Base-by-base conservation (phyloP, 2,888 invertebrate species). In the Selenia dentaria region DNA sequence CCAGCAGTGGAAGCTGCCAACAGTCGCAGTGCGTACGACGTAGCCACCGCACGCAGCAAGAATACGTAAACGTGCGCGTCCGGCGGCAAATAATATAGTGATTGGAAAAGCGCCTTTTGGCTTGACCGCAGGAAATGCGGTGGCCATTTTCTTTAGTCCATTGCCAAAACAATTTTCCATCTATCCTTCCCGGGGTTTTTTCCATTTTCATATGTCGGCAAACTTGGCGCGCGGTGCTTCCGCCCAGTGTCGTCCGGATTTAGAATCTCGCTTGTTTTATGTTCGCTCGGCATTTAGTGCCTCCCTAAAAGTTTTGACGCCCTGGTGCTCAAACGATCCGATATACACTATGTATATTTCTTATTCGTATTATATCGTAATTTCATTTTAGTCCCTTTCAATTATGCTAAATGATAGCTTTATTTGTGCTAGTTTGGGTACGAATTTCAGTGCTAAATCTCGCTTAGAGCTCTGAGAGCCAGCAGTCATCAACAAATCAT, bases 61-160 rank as follows among this genome's bases (percentile, higher is more conserved):
- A 75, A 78, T 78, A 79, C 75, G 70, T 71, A 79, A 79, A 64
- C 72, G 66, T 46, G 50, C 54, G 50, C 29, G 42, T 39, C 57
- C 70, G 72, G 54, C 57, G 46, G 46, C 68, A 67, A 67, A 69
- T 70, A 74, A 75, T 70, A 68, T 70, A 73, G 67, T 67, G 74
- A 83, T 83, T 75, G 82, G 84, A 78, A 82, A 74, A 47, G 40
- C 70, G 67, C 67, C 67, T 70, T 64, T 65, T 70, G 71, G 70
- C 71, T 62, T 71, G 70, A 73, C 73, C 72, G 59, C 71, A 70
- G 72, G 72, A 73, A 73, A 70, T 70, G 68, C 67, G 70, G 69
- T 64, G 60, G 71, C 73, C 87, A 89, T 88, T 89, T 91, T 87
- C 89, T 84, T 86, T 76, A 89, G 87, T 84, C 85, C 83, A 81